Evolutionary conservation across 2,888 invertebrate species (phyloP), one percentile per base, ranked within the genome.

Genomic region (Platycheirus rosarum): DNA sequence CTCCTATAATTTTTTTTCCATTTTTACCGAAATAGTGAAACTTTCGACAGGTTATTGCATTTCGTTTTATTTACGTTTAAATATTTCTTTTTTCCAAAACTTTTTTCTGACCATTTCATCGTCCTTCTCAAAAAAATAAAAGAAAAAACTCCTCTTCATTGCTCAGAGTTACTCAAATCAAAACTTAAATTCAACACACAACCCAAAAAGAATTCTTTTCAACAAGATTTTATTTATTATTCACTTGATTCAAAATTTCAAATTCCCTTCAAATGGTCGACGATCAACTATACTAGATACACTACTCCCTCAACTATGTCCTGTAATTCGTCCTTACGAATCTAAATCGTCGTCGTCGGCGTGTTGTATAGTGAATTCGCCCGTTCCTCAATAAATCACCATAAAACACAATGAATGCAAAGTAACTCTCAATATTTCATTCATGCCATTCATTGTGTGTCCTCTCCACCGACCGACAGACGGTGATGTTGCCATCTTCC

Each of bases 371-470:
- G 23, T n/a, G 35, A 46, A 40, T 48, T 65, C 26, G 23, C 37
- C 23, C 9, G 35, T 35, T 42, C 46, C 62, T 57, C 73, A 71
- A 76, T 73, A 73, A 79, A 79, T 79, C 75, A 71, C 68, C 57
- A 66, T 40, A 40, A 77, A 77, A 63, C 68, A 77, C 82, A 82
- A 82, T 82, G 77, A 82, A 82, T 82, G 82, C 76, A 82, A 82
- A 82, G 77, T 82, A 82, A 82, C 82, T 82, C 62, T 77, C 82
- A 82, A 82, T 82, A 82, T 82, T 82, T 82, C 82, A 82, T 82
- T 82, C 68, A 82, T 82, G 71, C 62, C 68, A 73, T 82, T 82
- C 82, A 82, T 68, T 62, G 55, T 71, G 49, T 63, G n/a, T 42
- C 35, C 16, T 16, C 42, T 14, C 1, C 16, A 16, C 16, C 16